phyloP scores from a whole-genome alignment of 2,113 vertebrate genomes.

The Notiomystis cincta region DNA sequence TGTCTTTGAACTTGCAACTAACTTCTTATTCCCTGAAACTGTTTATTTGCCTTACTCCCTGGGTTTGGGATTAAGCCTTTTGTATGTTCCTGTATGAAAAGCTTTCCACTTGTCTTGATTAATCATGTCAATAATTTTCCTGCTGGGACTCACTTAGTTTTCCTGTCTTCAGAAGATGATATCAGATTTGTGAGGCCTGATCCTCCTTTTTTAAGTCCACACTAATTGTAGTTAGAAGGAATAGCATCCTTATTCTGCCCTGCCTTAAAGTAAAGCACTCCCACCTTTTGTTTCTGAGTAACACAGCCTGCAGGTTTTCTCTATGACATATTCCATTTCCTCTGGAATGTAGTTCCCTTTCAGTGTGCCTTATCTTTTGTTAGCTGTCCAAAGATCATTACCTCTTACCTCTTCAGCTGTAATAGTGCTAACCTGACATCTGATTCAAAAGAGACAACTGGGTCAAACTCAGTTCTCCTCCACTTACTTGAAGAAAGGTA shows the following conservation, averaged over 20 bases:
- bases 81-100: background rate
- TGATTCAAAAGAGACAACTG: background rate
- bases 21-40: background rate
- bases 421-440: background rate
- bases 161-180: background rate
- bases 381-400: background rate
- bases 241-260: background rate
- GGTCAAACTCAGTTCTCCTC: background rate
- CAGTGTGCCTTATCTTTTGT: background rate
- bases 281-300: background rate
- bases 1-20: background rate
- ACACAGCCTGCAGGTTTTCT: background rate
- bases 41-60: background rate
- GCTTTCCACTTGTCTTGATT: background rate
- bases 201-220: background rate
- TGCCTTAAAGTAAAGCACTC: background rate
- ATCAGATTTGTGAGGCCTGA: background rate
- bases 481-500: background rate
- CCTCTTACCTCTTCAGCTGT: background rate
- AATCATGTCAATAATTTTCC: background rate
- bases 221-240: background rate
- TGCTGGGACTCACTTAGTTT: background rate
- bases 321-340: background rate
- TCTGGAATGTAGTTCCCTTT: background rate
- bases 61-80: background rate